phyloP scores from a whole-genome alignment of 2,113 vertebrate genomes.

The Callipepla squamata region DNA sequence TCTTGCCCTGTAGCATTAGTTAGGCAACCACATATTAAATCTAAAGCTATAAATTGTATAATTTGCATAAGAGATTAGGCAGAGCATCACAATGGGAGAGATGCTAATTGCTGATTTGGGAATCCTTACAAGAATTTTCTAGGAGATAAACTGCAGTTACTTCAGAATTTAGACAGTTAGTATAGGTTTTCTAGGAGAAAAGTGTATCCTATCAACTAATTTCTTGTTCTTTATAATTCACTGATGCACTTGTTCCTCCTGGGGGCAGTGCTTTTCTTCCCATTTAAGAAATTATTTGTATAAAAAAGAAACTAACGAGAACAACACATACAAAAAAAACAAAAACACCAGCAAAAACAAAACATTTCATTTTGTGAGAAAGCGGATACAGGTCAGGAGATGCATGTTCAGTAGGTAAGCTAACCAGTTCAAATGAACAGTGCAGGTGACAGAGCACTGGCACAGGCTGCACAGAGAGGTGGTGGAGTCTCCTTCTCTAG shows the following conservation, averaged over 20 bases:
- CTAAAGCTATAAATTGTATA: slow-evolving; percentile 54
- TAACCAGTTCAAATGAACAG: background rate
- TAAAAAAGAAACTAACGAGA: background rate
- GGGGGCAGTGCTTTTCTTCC: background rate
- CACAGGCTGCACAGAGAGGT: too few species aligned
- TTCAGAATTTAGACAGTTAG: slow-evolving; percentile 31
- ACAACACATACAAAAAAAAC: background rate
- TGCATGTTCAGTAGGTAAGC: background rate
- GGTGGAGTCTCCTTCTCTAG: too few species aligned
- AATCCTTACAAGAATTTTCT: slow-evolving; percentile 27
- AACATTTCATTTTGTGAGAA: background rate
- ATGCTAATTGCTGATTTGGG: slow-evolving; percentile 39
- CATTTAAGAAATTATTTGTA: slow-evolving; percentile 1
- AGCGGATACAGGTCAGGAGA: background rate
- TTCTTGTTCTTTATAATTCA: slow-evolving; percentile 14
- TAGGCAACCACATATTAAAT: slow-evolving; percentile 3
- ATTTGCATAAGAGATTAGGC: slow-evolving; percentile 59
- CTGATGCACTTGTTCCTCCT: background rate
- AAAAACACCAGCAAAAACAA: background rate
- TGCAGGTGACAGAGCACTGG: too few species aligned
- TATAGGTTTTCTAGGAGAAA: slow-evolving; percentile 43
- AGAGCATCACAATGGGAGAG: slow-evolving; percentile 40
- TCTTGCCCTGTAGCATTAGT: background rate
- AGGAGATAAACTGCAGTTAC: slow-evolving; percentile 38
- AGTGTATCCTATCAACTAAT: background rate